Conservation (phyloP, 2,797 vertebrate species). For the Platalea minor region DNA sequence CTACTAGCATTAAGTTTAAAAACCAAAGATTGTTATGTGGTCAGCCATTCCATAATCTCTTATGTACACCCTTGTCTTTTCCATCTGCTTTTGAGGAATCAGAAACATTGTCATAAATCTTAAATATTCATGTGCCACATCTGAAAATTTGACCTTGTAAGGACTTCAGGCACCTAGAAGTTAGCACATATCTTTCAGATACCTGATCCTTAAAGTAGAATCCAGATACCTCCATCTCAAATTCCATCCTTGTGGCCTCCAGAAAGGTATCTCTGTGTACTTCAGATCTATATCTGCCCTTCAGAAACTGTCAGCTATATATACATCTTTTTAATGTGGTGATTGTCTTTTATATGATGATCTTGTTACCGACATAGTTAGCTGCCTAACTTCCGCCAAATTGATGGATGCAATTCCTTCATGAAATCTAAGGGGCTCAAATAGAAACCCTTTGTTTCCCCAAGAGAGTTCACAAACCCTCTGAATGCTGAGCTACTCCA, state of each 20-base stretch:
- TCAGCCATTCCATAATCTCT: neutral
- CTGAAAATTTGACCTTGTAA: neutral
- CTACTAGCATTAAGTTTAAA: neutral
- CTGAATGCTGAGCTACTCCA: neutral
- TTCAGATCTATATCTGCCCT: neutral
- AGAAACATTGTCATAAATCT: neutral
- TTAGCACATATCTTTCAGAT: neutral
- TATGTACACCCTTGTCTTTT: neutral
- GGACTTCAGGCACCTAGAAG: neutral
- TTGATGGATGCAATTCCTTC: neutral
- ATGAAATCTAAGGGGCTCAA: neutral
- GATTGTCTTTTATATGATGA: neutral
- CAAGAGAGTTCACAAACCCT: neutral
- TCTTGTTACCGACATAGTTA: neutral
- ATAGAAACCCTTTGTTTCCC: neutral
- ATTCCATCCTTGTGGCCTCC: neutral
- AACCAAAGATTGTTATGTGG: neutral
- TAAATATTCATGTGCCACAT: neutral
- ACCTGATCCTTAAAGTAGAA: neutral
- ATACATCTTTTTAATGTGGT: neutral
- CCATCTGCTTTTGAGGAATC: neutral
- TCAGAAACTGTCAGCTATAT: neutral
- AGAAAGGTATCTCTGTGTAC: neutral
- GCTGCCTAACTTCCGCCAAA: neutral
- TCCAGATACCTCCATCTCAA: neutral